A percentile compares a stretch with the other conserved stretches of the same genome.
Evolutionary conservation across 2,113 vertebrate species (phyloP).

Genomic region (Gallinago media): DNA sequence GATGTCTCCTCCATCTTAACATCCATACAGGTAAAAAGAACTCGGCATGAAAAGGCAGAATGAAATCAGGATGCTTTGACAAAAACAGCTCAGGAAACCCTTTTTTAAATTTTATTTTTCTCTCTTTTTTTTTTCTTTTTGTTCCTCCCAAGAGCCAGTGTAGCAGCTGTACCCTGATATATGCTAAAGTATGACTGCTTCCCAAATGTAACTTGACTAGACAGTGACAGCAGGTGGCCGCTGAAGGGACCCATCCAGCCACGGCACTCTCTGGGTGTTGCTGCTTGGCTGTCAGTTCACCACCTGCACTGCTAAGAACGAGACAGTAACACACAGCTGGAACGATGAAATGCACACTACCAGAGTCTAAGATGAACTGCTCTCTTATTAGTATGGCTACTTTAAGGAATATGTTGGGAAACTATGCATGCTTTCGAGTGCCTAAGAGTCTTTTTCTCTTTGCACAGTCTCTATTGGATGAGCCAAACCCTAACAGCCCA

Average conservation of each 20-base stretch:
- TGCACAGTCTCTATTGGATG: constrained; percentile 94
- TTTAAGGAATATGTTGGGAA: background rate
- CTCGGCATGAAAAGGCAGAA: background rate
- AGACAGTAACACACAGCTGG: rapidly evolving
- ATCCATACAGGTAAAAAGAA: constrained; percentile 93
- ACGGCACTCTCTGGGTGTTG: background rate
- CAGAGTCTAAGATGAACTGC: background rate
- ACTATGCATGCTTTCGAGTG: rapidly evolving
- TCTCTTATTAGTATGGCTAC: rapidly evolving
- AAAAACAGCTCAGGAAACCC: background rate
- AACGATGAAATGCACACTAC: rapidly evolving
- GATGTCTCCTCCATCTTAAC: constrained; percentile 99
- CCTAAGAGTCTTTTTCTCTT: constrained; percentile 40
- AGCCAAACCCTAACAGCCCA: constrained; percentile 98
- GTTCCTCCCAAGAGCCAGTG: background rate
- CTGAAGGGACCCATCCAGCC: background rate
- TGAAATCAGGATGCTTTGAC: background rate
- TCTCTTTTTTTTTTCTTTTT: background rate
- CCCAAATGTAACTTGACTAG: background rate
- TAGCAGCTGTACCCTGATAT: background rate
- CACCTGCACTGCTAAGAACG: background rate
- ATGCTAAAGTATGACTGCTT: background rate
- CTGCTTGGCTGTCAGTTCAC: background rate
- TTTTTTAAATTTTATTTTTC: background rate
- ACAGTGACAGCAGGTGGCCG: background rate